phyloP scores from a whole-genome alignment of 2,113 vertebrate species.

The Megaptera novaeangliae region DNA sequence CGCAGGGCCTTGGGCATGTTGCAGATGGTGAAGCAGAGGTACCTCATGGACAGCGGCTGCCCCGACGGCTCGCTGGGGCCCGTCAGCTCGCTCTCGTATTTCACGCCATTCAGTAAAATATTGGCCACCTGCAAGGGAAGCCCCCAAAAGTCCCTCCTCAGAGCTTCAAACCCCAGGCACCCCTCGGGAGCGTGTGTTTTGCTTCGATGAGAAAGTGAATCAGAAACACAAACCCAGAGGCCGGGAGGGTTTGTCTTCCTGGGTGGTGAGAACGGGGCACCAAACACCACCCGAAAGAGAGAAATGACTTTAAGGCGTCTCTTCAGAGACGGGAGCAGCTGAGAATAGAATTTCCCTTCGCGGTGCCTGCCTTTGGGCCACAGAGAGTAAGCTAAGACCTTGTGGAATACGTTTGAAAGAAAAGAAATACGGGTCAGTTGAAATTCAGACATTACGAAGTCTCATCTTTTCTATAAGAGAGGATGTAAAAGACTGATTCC shows the following conservation, averaged over 20 bases:
- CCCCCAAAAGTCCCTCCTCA: not conserved
- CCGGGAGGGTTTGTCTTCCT: accelerated
- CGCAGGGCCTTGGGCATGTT: conserved; percentile 94
- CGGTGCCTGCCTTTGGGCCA: accelerated
- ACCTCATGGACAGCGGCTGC: conserved; percentile 89
- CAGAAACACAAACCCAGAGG: not conserved
- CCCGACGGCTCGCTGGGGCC: conserved; percentile 83
- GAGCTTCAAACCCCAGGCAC: accelerated
- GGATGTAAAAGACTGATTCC: not conserved
- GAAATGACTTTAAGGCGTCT: accelerated
- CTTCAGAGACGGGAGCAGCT: accelerated
- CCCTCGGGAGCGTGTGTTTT: accelerated
- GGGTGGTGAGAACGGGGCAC: accelerated
- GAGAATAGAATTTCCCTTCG: not conserved
- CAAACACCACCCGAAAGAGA: accelerated
- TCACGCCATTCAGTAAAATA: conserved; percentile 94
- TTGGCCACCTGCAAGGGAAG: conserved; percentile 90
- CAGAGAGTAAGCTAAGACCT: accelerated
- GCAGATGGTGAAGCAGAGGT: conserved; percentile 94
- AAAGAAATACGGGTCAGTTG: not conserved
- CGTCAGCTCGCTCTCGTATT: conserved; percentile 93
- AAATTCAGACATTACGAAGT: not conserved
- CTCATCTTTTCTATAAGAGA: not conserved
- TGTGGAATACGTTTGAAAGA: not conserved
- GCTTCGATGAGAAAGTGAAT: no score